Evolutionary conservation across 1,140 invertebrate species (phyloP), one percentile per base, ranked within the genome.

Genomic region (Aphelinus atriplicis): DNA sequence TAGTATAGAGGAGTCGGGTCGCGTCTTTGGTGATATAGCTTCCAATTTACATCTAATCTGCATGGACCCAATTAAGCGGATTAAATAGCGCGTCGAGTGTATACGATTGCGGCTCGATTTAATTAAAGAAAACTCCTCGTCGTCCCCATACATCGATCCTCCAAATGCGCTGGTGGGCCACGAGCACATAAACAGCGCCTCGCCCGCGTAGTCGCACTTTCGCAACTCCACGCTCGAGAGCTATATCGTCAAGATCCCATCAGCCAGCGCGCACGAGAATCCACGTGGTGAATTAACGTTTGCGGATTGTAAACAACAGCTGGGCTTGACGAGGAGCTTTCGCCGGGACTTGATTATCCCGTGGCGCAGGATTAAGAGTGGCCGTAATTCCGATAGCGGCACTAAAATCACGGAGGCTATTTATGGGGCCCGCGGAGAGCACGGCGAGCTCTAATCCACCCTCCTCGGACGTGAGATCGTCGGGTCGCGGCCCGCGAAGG

Each of bases 331-430:
- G 6, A 63, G 68, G 46, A 57, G 68, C 43, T 69, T 62, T 43
- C 9, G 7, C 61, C 45, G 46, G 2, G 3, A 45, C 9, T 53
- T 10, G 66, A 73, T 73, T 73, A 66, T 45, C 5, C 3, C 5
- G n/a, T 50, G 6, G 69, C 46, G 71, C 9, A 45, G 62, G 61
- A 72, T 72, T 72, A 72, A 72, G 57, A 61, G 50, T 62, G 72
- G 55, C 58, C 66, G 50, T 74, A 74, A 69, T 69, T 74, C 68
- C 68, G 62, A 74, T 74, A 69, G 57, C n/a, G 60, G 42, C 48
- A 69, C 43, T 74, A 74, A 74, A 74, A 74, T 74, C 57, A 74
- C 58, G 58, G 58, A 57, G 47, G 51, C 51, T 74, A 68, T 74
- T 26, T 26, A 60, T 2, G 26, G 7, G 43, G 4, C 9, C 4